Conservation (phyloP, 2,888 invertebrate species). For the Unio delphinus region DNA sequence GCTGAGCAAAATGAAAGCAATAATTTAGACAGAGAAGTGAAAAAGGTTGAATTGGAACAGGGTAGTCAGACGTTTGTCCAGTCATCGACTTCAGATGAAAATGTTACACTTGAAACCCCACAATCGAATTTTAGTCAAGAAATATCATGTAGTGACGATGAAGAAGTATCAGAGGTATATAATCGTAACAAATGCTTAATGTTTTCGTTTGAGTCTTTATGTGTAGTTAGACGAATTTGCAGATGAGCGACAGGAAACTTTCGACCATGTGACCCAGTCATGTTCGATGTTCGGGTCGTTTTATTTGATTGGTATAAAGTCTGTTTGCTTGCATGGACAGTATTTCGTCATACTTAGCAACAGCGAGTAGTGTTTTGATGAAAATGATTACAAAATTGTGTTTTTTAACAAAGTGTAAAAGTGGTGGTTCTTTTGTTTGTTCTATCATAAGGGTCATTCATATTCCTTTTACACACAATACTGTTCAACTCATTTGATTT, state of each 20-base stretch:
- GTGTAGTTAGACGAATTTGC: background rate
- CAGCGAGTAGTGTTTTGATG: background rate
- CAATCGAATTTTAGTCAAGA: slow-evolving; percentile 86
- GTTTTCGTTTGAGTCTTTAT: background rate
- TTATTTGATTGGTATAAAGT: slow-evolving; percentile 1
- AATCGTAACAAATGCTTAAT: background rate
- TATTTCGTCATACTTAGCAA: too few relatives aligned
- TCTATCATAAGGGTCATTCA: too few relatives aligned
- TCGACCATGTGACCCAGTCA: slow-evolving; percentile 20
- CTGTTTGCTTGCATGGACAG: too few relatives aligned
- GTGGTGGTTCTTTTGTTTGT: too few relatives aligned
- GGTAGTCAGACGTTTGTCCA: slow-evolving; percentile 53
- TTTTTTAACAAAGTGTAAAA: too few relatives aligned
- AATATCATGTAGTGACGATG: slow-evolving; percentile 96
- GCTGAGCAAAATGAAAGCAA: slow-evolving; percentile 74
- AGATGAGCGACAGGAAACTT: slow-evolving; percentile 1
- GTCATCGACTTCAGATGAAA: slow-evolving; percentile 41
- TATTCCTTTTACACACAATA: too few relatives aligned
- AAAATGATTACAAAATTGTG: background rate
- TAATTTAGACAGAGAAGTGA: slow-evolving; percentile 53
- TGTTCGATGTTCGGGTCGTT: background rate
- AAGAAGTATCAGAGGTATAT: slow-evolving; percentile 95
- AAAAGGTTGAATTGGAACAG: slow-evolving; percentile 62
- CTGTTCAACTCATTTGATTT: too few relatives aligned
- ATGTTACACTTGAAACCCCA: slow-evolving; percentile 41